These are phyloP conservation scores for Benitochromis conjunctus DNA, from an alignment of 2,113 vertebrate species.

Conservation along the genomic window DNA sequence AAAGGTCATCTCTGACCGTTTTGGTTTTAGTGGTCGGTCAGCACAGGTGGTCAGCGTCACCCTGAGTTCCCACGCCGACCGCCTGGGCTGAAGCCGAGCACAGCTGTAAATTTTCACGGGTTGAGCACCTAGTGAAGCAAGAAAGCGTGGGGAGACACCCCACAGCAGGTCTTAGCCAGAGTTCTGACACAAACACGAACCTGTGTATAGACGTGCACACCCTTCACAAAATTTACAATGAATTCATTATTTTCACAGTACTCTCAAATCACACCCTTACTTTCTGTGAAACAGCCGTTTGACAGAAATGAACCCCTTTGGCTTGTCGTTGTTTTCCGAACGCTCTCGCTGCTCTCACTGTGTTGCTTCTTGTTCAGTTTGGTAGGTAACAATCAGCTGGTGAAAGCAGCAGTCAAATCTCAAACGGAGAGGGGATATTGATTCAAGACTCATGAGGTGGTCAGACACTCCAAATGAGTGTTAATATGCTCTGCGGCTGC, in stretches of 20 bases:
- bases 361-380: neutral
- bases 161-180: neutral
- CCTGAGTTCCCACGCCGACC: neutral
- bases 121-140: conserved; percentile 19
- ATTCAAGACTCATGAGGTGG: neutral
- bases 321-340: neutral
- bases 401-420: neutral
- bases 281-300: neutral
- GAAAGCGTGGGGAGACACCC: neutral
- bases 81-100: neutral
- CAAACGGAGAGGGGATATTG: neutral
- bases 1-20: neutral
- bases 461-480: neutral
- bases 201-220: neutral
- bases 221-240: neutral
- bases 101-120: conserved; percentile 43
- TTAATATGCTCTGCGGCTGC: neutral
- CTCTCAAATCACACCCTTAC: neutral
- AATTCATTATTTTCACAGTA: neutral
- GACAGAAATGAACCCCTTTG: neutral
- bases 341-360: neutral
- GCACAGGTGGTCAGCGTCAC: conserved; percentile 23
- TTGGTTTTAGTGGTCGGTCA: neutral
- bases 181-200: neutral
- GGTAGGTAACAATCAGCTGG: neutral